These are phyloP conservation scores for Lophius piscatorius DNA, from an alignment of 2,113 vertebrate species.

Conservation along the genomic window DNA sequence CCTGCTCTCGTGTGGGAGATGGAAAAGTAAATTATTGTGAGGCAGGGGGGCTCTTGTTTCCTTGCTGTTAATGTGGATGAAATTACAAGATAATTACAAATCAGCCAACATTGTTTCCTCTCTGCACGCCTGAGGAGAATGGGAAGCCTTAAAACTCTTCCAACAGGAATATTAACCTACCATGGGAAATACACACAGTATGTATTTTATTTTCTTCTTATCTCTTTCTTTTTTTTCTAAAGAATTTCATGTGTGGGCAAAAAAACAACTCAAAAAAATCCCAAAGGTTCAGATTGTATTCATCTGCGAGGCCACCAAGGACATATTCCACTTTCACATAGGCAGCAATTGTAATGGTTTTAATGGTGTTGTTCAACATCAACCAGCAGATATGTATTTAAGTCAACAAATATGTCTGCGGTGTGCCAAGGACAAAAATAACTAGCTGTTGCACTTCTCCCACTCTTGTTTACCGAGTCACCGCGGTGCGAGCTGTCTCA, in stretches of 20 bases:
- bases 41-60: constrained; percentile 27
- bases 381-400: constrained; percentile 59
- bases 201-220: constrained; percentile 68
- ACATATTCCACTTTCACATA: constrained; percentile 55
- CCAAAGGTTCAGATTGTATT: constrained; percentile 35
- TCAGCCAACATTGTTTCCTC: constrained; percentile 42
- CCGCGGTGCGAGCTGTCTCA: constrained; percentile 34
- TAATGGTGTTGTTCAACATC: constrained; percentile 47
- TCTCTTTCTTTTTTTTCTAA: background rate
- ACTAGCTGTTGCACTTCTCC: constrained; percentile 39
- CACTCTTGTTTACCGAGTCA: constrained; percentile 47
- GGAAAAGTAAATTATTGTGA: constrained; percentile 29
- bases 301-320: constrained; percentile 56
- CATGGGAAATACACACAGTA: constrained; percentile 54
- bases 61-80: constrained; percentile 41
- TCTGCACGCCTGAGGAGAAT: constrained; percentile 39
- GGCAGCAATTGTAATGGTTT: constrained; percentile 44
- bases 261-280: constrained; percentile 20
- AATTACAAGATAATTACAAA: constrained; percentile 63
- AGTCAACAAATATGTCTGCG: constrained; percentile 39
- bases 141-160: constrained; percentile 56
- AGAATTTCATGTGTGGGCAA: constrained; percentile 52
- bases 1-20: constrained; percentile 13
- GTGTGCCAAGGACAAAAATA: constrained; percentile 42
- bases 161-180: constrained; percentile 17